Percentiles rank a stretch among this genome's conserved stretches.
Evolutionary conservation across 2,113 vertebrate species (phyloP).

Genomic region (Psammodynastes pulverulentus): DNA sequence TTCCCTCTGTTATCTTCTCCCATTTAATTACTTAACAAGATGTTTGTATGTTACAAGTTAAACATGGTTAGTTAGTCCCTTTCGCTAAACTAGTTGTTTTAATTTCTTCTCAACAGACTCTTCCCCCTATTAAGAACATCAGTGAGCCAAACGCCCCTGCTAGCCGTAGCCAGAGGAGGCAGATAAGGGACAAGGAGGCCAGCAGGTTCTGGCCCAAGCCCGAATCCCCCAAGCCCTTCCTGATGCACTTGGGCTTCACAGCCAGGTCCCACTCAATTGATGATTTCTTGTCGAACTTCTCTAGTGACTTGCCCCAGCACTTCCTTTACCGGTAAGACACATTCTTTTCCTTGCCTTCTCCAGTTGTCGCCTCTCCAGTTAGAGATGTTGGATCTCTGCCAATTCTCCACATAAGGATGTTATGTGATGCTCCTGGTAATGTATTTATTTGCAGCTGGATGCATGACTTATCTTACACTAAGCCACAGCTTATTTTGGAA

Average conservation of each 20-base stretch:
- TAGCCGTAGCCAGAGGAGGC: slow-evolving; percentile 52
- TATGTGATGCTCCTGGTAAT: not conserved
- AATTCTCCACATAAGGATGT: not conserved
- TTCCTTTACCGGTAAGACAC: slow-evolving; percentile 72
- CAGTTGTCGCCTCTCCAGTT: not conserved
- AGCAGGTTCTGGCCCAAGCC: slow-evolving; percentile 62
- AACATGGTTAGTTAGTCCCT: not conserved
- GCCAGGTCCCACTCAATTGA: slow-evolving; percentile 75
- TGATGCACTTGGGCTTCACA: slow-evolving; percentile 78
- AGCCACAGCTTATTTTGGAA: not conserved
- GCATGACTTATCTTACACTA: not conserved
- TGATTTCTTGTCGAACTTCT: slow-evolving; percentile 73
- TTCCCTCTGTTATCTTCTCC: not conserved
- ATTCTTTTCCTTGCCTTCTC: not conserved
- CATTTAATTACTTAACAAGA: not conserved
- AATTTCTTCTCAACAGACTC: slow-evolving; percentile 69
- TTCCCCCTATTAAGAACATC: slow-evolving; percentile 78
- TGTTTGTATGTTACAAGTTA: not conserved
- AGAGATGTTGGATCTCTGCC: not conserved
- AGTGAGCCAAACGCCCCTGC: slow-evolving; percentile 22
- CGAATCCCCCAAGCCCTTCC: slow-evolving; percentile 67
- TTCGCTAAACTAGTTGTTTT: not conserved
- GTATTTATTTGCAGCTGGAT: not conserved
- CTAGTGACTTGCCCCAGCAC: slow-evolving; percentile 64
- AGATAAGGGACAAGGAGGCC: slow-evolving; percentile 40